Evolutionary conservation across 2,797 vertebrate genomes (phyloP).

Genomic region (Parauchenoglanis ngamensis): DNA sequence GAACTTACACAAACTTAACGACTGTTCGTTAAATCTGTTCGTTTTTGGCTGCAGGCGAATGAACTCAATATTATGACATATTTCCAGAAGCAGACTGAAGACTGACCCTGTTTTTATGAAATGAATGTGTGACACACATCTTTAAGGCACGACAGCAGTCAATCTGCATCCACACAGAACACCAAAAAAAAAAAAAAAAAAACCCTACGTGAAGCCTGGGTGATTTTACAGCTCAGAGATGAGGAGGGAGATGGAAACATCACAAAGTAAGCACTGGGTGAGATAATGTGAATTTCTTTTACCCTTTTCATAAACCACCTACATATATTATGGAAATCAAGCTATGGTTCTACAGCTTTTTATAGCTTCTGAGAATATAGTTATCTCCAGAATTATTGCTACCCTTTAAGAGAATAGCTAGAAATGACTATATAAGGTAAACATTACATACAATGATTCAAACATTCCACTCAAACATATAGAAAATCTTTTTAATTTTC

Average conservation of each 20-base stretch:
- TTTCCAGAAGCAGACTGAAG: slow-evolving; percentile 52
- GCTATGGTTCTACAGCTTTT: slow-evolving; percentile 35
- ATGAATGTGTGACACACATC: slow-evolving; percentile 56
- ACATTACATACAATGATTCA: background rate
- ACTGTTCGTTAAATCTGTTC: slow-evolving; percentile 51
- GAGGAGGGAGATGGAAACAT: slow-evolving; percentile 9
- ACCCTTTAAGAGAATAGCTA: background rate
- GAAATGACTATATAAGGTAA: background rate
- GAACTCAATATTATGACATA: slow-evolving; percentile 53
- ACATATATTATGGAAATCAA: slow-evolving; percentile 24
- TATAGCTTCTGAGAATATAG: slow-evolving; percentile 29
- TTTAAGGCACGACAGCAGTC: slow-evolving; percentile 50
- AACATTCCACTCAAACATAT: background rate
- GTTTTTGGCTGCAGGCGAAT: slow-evolving; percentile 31
- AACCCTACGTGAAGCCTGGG: background rate
- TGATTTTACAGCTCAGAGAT: slow-evolving; percentile 1
- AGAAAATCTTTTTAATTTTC: background rate
- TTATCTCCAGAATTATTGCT: background rate
- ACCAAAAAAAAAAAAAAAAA: background rate
- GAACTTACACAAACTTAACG: slow-evolving; percentile 48
- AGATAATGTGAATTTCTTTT: slow-evolving; percentile 29
- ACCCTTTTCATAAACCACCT: slow-evolving; percentile 42
- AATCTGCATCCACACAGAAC: slow-evolving; percentile 25
- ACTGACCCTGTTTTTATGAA: slow-evolving; percentile 58
- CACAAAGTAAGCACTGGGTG: slow-evolving; percentile 35